Evolutionary conservation across 2,888 invertebrate species (phyloP), one percentile per base, ranked within the genome.

Genomic region (Fabriciana adippe): DNA sequence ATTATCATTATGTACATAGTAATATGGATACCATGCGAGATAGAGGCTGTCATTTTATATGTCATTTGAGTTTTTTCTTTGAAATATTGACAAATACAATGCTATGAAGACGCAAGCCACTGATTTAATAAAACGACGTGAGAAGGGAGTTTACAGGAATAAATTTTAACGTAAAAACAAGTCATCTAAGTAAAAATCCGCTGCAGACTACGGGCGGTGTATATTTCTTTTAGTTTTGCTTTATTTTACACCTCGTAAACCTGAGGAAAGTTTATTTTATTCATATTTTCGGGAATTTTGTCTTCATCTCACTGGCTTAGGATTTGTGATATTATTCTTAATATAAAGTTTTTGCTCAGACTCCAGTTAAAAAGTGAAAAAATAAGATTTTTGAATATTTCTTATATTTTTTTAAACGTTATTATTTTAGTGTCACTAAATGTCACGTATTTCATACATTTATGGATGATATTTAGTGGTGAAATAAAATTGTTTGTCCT

Each of bases 151-250:
- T 47, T 47, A 15, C 15, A 1, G 57, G 6, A 15, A 48, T 59
- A 48, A 48, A 59, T 59, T 21, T 59, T 26, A 48, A 41, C 35
- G 35, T 13, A 48, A 59, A 57, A 59, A 59, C 57, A 59, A 59
- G 47, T 57, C 45, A 48, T 47, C n/a, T 47, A 11, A 26, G 57
- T 47, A 26, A 59, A 13, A 59, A 59, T 59, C n/a, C 4, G 18
- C 8, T 26, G 47, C 47, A 26, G 45, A 47, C 26, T 59, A 15
- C 57, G 47, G 45, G 0, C 15, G 45, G 57, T 21, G 57, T 21
- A 41, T 47, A 57, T 48, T 47, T 47, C 47, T 59, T n/a, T 47
- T 47, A 59, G 57, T 48, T 59, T n/a, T 5, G 26, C n/a, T 59
- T 41, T 26, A 26, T 45, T 59, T 47, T 26, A n/a, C 47, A n/a